phyloP scores from a whole-genome alignment of 2,113 vertebrate genomes.

The Odontesthes bonariensis region DNA sequence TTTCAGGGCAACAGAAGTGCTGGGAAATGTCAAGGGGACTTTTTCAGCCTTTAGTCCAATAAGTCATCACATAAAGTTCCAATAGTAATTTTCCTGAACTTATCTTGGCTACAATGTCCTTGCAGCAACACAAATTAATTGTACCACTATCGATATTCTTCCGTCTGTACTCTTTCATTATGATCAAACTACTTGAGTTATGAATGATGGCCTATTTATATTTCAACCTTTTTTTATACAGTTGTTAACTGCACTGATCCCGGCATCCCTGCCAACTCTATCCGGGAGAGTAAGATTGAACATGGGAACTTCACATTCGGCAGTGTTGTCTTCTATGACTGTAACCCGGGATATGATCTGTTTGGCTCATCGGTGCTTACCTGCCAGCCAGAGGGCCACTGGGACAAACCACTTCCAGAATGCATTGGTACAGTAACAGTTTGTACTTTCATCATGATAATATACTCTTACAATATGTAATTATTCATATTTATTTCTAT shows the following conservation, averaged over 20 bases:
- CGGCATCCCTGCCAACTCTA: slow-evolving; percentile 95
- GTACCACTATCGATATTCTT: slow-evolving; percentile 24
- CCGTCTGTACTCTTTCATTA: slow-evolving; percentile 12
- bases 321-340: slow-evolving; percentile 97
- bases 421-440: slow-evolving; percentile 90
- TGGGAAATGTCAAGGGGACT: not conserved
- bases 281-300: slow-evolving; percentile 98
- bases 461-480: not conserved
- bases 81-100: slow-evolving; percentile 30
- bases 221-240: slow-evolving; percentile 58
- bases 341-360: slow-evolving; percentile 96
- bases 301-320: slow-evolving; percentile 98
- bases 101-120: slow-evolving; percentile 32
- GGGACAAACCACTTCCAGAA: slow-evolving; percentile 97
- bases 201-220: not conserved
- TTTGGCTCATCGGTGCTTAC: slow-evolving; percentile 96
- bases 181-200: slow-evolving; percentile 33
- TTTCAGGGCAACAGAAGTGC: not conserved
- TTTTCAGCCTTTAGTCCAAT: slow-evolving; percentile 22
- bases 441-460: not conserved
- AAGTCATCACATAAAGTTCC: slow-evolving; percentile 11
- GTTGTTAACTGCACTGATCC: slow-evolving; percentile 98
- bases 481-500: too few relatives aligned
- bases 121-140: slow-evolving; percentile 37
- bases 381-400: slow-evolving; percentile 94